Evolutionary conservation across 1,140 invertebrate genomes (phyloP), one percentile per base, ranked within the genome.

Genomic region (Teleogryllus occipitalis): DNA sequence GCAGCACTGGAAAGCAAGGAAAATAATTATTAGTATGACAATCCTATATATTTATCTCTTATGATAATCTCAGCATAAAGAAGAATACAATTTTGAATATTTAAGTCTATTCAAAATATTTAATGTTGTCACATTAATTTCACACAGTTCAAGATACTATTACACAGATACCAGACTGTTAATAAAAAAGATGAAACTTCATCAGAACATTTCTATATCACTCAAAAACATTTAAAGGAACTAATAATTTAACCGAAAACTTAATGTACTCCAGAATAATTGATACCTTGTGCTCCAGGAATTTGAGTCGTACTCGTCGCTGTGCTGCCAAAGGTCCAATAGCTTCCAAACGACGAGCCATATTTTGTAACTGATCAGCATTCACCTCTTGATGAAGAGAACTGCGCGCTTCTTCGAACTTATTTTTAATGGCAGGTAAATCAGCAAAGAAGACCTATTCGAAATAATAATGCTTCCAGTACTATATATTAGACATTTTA

Each of bases 281-380:
- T 39, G 1, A 82, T 84, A 90, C 89, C 86, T 96, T 96, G 85
- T 97, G 95, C 87, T 97, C 95, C 77, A 97, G 88, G 88, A 95
- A 97, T 85, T 96, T 96, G 82, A 97, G 88, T 84, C 91, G 91
- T 15, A 95, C 92, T 84, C 93, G 90, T 81, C 95, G 89, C 83
- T 94, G 93, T 15, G 91, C 90, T 14, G 94, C 93, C 82, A 90
- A 89, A 78, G 89, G 89, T 82, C 90, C 91, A 65, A 96, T 88
- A 18, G 89, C 90, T 72, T 92, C 90, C 39, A 98, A 87, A 83
- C 96, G 89, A 39, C 89, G 87, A 80, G 91, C 90, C 90, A 98
- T 92, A 84, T 93, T 92, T 80, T 93, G 90, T 75, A 98, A 84
- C 84, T 97, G 95, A 83, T 94, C 92, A 12, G 89, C 87, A 0